phyloP scores from a whole-genome alignment of 1,140 invertebrate genomes.

The Apis dorsata region DNA sequence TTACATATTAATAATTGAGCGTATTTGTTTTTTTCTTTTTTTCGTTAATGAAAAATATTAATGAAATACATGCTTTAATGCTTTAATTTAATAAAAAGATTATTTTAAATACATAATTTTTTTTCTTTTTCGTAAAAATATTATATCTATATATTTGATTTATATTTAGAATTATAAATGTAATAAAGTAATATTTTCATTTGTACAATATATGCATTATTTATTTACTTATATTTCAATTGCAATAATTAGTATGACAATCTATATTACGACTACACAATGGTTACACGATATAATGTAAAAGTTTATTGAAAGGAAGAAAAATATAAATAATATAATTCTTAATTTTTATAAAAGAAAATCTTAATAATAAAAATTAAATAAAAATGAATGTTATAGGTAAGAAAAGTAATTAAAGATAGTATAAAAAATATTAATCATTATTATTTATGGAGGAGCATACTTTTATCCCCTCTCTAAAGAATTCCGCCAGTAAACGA shows the following conservation, averaged over 20 bases:
- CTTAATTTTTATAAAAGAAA: not conserved
- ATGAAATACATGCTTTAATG: no score
- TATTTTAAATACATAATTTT: not conserved
- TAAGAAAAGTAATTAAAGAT: not conserved
- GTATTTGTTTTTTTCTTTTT: not conserved
- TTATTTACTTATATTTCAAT: not conserved
- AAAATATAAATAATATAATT: not conserved
- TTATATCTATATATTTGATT: not conserved
- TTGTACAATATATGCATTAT: no score
- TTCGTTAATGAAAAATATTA: not conserved
- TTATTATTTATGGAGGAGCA: no score
- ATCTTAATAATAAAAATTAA: not conserved
- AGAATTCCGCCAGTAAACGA: no score
- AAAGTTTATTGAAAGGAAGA: not conserved
- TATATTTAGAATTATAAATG: not conserved
- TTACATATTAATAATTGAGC: not conserved
- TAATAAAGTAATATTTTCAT: not conserved
- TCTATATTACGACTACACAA: not conserved
- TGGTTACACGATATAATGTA: not conserved
- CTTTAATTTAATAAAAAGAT: not conserved
- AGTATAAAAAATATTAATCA: no score
- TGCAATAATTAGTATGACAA: not conserved
- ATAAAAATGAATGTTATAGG: constrained; percentile 2
- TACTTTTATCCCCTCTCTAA: not conserved
- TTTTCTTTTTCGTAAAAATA: not conserved